These are phyloP conservation scores for Sebastes aleutianus DNA, from an alignment of 2,797 vertebrate species.

Conservation along the genomic window DNA sequence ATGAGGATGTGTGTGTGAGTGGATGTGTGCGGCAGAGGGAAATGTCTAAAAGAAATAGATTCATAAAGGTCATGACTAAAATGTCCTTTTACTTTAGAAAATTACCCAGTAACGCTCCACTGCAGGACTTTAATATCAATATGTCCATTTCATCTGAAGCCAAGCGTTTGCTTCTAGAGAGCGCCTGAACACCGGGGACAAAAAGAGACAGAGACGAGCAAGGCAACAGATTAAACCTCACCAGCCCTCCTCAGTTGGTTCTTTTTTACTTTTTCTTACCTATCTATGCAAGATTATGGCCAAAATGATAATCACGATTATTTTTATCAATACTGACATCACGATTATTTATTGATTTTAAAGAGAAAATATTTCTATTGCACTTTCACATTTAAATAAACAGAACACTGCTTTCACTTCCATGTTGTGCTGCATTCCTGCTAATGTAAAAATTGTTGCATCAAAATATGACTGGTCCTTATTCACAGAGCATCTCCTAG, in stretches of 20 bases:
- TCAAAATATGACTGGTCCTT: not conserved
- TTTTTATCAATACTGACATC: not conserved
- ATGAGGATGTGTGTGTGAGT: conserved; percentile 16
- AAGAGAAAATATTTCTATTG: not conserved
- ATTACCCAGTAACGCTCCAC: conserved; percentile 40
- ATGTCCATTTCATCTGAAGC: conserved; percentile 50
- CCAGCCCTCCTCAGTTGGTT: not conserved
- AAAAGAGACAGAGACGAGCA: not conserved
- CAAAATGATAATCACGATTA: not conserved
- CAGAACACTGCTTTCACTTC: not conserved
- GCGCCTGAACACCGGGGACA: not conserved
- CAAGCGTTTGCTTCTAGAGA: conserved; percentile 8
- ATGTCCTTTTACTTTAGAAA: conserved; percentile 62
- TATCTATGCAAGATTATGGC: not conserved
- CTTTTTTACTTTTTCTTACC: not conserved
- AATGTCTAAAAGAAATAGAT: conserved; percentile 53
- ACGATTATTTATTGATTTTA: not conserved
- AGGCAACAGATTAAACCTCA: not conserved
- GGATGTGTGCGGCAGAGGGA: conserved; percentile 23
- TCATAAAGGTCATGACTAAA: conserved; percentile 69
- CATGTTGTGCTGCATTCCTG: not conserved
- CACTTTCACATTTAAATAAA: not conserved
- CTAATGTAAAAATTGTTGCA: not conserved
- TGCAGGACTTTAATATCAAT: conserved; percentile 53
- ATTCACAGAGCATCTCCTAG: not conserved